phyloP scores from a whole-genome alignment of 2,113 vertebrate genomes.

The Tyrannus savana region DNA sequence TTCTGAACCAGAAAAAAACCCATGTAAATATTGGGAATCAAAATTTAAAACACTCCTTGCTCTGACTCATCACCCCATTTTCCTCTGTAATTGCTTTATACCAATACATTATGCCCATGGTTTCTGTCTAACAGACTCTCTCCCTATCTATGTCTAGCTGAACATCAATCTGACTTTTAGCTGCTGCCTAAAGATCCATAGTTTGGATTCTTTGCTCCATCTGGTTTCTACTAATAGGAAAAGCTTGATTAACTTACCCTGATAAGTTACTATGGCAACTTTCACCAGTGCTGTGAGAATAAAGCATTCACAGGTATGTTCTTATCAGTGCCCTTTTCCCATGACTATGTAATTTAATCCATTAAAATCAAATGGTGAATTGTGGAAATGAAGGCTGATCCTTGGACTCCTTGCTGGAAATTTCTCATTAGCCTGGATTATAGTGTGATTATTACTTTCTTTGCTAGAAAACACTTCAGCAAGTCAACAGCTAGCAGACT shows the following conservation, averaged over 20 bases:
- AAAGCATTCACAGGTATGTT: neutral
- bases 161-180: constrained; percentile 11
- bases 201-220: neutral
- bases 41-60: neutral
- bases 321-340: neutral
- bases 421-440: neutral
- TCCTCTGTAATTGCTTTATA: neutral
- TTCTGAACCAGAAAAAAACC: constrained; percentile 27
- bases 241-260: constrained; percentile 27
- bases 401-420: neutral
- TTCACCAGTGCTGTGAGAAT: neutral
- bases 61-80: neutral
- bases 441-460: neutral
- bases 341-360: neutral
- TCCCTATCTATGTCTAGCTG: neutral
- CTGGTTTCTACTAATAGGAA: constrained; percentile 25
- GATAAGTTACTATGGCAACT: constrained; percentile 55
- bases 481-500: neutral
- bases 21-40: constrained; percentile 27
- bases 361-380: constrained; percentile 5
- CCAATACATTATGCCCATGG: neutral
- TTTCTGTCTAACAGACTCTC: neutral
- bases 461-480: neutral
- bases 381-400: neutral
- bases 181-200: neutral